Base-by-base conservation (phyloP, 1,140 invertebrate genomes). In the Monomorium pharaonis region DNA sequence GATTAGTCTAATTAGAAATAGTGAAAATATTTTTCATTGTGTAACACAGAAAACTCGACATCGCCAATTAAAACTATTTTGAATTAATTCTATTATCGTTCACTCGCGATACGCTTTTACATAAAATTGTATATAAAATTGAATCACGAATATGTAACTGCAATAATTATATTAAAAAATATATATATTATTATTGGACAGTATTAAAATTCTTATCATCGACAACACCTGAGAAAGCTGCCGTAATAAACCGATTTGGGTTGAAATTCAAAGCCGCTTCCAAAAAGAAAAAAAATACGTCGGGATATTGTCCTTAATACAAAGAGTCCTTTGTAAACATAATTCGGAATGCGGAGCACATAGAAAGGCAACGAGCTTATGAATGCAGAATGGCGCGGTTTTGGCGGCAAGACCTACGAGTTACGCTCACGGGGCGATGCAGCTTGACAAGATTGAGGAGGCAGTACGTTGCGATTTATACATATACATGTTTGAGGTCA, bases 401-500 rank as follows among this genome's bases (percentile, higher is more conserved):
- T 92, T 90, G 90, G 86, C 86, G 88, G 90, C 87, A 93, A 92
- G 85, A 81, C 51, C 88, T 91, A 65, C 89, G 88, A 93, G 92
- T 93, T 94, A 93, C 93, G 92, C 84, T 87, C 77, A 76, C 90
- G 91, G 92, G 92, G 89, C 92, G 87, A 87, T 92, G 91, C 89
- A 92, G 78, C 87, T 91, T 90, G 91, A 93, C 92, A 93, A 94
- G 93, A 93, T 93, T 93, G 93, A 94, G 91, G 93, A 93, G 91
- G 91, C 91, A 92, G 92, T 90, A 91, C 91, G 91, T 81, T 85
- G 90, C 92, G 92, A 93, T 92, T 93, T 93, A 94, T 93, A 94
- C 92, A 92, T 86, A 72, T 86, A 86, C 85, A 86, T 24, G 85
- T 93, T 91, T 92, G 92, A 93, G 93, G 93, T 93, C 90, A 91